A percentile compares a stretch with the other conserved stretches of the same genome.
Evolutionary conservation across 2,888 invertebrate species (phyloP).

Genomic region (Pollenia angustigena): DNA sequence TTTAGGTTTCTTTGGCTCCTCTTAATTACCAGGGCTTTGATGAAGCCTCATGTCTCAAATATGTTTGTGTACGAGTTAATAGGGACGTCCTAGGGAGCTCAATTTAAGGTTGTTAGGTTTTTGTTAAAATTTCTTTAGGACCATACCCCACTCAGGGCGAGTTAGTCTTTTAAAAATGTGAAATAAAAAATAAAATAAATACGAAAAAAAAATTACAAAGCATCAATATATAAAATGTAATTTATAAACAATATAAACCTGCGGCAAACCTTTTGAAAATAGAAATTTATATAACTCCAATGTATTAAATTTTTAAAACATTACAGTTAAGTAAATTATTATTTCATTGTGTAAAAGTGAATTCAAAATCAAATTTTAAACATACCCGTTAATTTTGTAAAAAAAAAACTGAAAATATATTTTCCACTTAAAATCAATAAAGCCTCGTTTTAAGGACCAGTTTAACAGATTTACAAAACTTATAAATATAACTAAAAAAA

Average conservation of each 20-base stretch:
- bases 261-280: not conserved
- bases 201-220: constrained; percentile 42
- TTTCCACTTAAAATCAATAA: constrained; percentile 28
- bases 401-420: constrained; percentile 14
- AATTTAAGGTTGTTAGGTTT: constrained; percentile 12
- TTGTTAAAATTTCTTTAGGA: constrained; percentile 26
- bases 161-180: constrained; percentile 35
- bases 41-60: constrained; percentile 41
- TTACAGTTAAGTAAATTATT: constrained; percentile 14
- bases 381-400: constrained; percentile 38
- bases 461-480: not conserved
- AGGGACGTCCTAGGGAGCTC: constrained; percentile 35
- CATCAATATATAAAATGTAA: constrained; percentile 10
- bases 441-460: constrained; percentile 20
- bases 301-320: not conserved
- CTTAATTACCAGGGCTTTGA: constrained; percentile 53
- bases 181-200: constrained; percentile 16
- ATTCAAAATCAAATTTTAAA: constrained; percentile 5
- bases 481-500: not conserved
- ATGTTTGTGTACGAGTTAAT: constrained; percentile 30
- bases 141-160: constrained; percentile 12
- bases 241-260: not conserved
- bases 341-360: constrained; percentile 2
- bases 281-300: constrained; percentile 7
- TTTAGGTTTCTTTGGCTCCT: constrained; percentile 12